These are phyloP conservation scores for Amphiprion percula DNA, from an alignment of 2,113 vertebrate genomes.

Conservation along the genomic window DNA sequence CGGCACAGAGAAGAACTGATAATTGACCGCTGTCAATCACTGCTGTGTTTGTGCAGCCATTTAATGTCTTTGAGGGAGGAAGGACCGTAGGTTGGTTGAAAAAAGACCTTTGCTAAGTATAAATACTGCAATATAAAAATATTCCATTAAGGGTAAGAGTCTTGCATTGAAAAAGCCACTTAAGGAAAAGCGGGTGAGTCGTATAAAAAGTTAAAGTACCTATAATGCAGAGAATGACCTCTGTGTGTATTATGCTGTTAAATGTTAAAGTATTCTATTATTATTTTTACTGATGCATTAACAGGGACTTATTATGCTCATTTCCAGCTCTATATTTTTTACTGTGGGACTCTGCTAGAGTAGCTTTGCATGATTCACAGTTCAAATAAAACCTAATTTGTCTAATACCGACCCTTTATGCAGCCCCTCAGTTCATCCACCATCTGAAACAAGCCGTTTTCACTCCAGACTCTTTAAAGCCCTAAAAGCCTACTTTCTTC, in stretches of 20 bases:
- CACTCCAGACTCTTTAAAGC: too few relatives aligned
- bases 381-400: too few relatives aligned
- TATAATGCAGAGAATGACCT: neutral
- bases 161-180: neutral
- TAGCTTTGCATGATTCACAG: too few relatives aligned
- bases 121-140: neutral
- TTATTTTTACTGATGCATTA: neutral
- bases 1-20: conserved; percentile 71
- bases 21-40: conserved; percentile 80
- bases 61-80: conserved; percentile 46
- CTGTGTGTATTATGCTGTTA: neutral
- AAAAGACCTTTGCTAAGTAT: neutral
- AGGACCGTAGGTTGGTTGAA: neutral
- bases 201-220: conserved; percentile 8
- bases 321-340: too few relatives aligned
- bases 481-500: too few relatives aligned
- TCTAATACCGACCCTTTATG: too few relatives aligned
- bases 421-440: too few relatives aligned
- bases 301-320: too few relatives aligned
- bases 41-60: conserved; percentile 62
- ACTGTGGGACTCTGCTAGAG: too few relatives aligned
- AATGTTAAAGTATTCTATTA: neutral
- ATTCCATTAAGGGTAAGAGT: neutral
- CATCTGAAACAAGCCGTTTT: too few relatives aligned
- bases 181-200: neutral